Evolutionary conservation across 2,888 invertebrate genomes (phyloP).

Genomic region (Calameuta filiformis): DNA sequence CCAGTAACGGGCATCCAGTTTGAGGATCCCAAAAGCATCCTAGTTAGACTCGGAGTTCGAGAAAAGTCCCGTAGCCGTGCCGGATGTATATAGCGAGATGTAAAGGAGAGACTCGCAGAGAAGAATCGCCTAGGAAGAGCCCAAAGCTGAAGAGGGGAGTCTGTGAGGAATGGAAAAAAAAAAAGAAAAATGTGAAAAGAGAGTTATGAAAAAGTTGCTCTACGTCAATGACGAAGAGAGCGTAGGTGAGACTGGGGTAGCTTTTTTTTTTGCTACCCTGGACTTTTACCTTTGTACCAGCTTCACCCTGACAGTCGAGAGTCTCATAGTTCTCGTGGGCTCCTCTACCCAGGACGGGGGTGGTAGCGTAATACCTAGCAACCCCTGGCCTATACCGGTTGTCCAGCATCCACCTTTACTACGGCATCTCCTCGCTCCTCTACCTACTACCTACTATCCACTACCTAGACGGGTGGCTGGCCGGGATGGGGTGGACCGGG

Average conservation of each 20-base stretch:
- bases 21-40: not conserved
- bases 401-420: not conserved
- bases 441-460: not conserved
- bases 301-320: not conserved
- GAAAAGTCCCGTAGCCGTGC: not conserved
- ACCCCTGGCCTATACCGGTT: not conserved
- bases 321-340: not conserved
- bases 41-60: not conserved
- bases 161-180: not conserved
- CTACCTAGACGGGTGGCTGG: slow-evolving; percentile 1
- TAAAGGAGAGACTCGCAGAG: not conserved
- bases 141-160: not conserved
- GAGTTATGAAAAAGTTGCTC: not conserved
- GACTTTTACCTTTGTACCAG: not conserved
- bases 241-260: not conserved
- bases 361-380: not conserved
- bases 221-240: not conserved
- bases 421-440: not conserved
- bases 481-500: not conserved
- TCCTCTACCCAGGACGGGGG: not conserved
- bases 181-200: not conserved
- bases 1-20: not conserved
- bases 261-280: not conserved
- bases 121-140: not conserved
- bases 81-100: not conserved